Conservation (phyloP, 2,797 vertebrate genomes). For the Trematomus bernacchii region DNA sequence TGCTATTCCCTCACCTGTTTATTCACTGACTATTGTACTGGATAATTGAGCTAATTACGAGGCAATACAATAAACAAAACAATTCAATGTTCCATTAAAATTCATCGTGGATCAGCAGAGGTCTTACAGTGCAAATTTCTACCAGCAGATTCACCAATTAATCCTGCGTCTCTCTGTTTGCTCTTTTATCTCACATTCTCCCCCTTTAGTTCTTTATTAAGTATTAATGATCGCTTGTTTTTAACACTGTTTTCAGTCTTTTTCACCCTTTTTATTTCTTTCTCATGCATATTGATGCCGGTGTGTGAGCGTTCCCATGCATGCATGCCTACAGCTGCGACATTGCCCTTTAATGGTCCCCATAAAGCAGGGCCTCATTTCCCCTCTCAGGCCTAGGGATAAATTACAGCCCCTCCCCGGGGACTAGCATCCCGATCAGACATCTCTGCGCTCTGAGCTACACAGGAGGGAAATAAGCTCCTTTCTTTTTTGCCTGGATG, state of each 20-base stretch:
- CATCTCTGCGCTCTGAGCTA: constrained; percentile 53
- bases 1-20: not conserved
- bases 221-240: constrained; percentile 21
- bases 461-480: constrained; percentile 53
- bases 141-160: constrained; percentile 16
- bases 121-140: constrained; percentile 10
- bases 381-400: constrained; percentile 69
- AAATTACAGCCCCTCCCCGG: constrained; percentile 73
- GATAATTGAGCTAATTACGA: constrained; percentile 27
- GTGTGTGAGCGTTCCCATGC: constrained; percentile 11
- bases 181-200: constrained; percentile 8
- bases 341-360: constrained; percentile 72
- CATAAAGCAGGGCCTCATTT: constrained; percentile 81
- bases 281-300: not conserved
- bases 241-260: constrained; percentile 9
- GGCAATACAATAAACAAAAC: constrained; percentile 18
- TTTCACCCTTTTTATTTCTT: not conserved
- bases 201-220: constrained; percentile 8
- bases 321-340: constrained; percentile 52
- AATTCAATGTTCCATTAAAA: not conserved
- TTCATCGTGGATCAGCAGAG: constrained; percentile 5
- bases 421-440: constrained; percentile 71
- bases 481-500: constrained; percentile 55
- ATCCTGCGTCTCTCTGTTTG: not conserved
- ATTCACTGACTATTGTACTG: constrained; percentile 10